phyloP scores from a whole-genome alignment of 2,113 vertebrate species.

The Tor tambroides region DNA sequence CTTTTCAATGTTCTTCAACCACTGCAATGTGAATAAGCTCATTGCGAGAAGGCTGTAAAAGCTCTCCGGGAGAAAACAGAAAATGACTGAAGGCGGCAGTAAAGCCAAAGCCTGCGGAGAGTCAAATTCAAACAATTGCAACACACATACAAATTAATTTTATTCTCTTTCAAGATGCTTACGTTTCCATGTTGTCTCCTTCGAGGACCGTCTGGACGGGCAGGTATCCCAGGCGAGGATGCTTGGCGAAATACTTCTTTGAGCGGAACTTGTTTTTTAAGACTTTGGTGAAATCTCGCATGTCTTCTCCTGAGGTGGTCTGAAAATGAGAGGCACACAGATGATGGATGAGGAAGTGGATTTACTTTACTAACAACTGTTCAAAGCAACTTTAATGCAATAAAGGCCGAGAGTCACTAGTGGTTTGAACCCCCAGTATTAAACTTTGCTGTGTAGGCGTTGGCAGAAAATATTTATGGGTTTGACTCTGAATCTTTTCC shows the following conservation, averaged over 20 bases:
- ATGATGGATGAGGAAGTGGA: not conserved
- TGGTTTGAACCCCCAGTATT: not conserved
- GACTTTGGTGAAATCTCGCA: constrained; percentile 97
- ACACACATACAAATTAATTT: not conserved
- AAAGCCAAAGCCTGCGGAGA: not conserved
- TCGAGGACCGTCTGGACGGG: constrained; percentile 98
- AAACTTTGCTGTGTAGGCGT: not conserved
- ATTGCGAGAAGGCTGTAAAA: not conserved
- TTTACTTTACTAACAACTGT: not conserved
- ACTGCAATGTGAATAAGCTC: not conserved
- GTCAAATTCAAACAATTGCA: not conserved
- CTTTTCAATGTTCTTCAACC: not conserved
- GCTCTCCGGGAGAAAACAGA: not conserved
- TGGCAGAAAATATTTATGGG: not conserved
- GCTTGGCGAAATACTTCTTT: constrained; percentile 98
- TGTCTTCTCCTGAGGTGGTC: constrained; percentile 98
- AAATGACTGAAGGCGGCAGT: not conserved
- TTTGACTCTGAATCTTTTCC: not conserved
- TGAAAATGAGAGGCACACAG: constrained; percentile 59
- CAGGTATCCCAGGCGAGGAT: constrained; percentile 93
- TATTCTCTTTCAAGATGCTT: constrained; percentile 67
- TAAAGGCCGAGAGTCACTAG: not conserved
- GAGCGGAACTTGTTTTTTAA: constrained; percentile 98
- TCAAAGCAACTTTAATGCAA: not conserved
- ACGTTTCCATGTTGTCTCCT: constrained; percentile 98